phyloP scores from a whole-genome alignment of 1,140 invertebrate genomes.

The Drosophila kikkawai region DNA sequence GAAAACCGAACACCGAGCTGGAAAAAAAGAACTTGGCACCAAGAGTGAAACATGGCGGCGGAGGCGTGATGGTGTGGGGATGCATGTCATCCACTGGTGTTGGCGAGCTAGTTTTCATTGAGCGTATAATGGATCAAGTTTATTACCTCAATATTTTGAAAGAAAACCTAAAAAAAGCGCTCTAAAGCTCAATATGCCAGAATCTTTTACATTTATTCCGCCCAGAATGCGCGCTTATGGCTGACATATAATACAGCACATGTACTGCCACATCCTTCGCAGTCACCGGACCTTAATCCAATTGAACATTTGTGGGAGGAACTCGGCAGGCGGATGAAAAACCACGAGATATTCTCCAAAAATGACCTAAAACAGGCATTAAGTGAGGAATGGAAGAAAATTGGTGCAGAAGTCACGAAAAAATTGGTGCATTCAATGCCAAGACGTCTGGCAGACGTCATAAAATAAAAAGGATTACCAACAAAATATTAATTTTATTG shows the following conservation, averaged over 20 bases:
- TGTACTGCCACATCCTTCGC: background rate
- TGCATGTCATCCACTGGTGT: background rate
- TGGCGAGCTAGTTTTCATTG: no score
- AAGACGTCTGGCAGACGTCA: background rate
- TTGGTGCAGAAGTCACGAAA: background rate
- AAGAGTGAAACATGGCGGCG: slow-evolving; percentile 5
- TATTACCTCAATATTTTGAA: no score
- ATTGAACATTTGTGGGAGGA: background rate
- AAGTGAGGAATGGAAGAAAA: background rate
- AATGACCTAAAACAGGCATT: no score
- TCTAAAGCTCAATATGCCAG: no score
- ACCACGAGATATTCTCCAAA: background rate
- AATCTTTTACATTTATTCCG: background rate
- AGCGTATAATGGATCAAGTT: no score
- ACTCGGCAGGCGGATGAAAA: background rate
- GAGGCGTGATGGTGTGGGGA: slow-evolving; percentile 17
- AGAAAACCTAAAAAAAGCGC: no score
- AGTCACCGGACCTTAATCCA: background rate
- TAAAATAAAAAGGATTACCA: background rate
- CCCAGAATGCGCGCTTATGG: background rate
- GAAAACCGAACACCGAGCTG: background rate
- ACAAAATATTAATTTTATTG: background rate
- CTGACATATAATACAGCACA: background rate
- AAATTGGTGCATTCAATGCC: background rate
- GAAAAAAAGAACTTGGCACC: background rate